These are phyloP conservation scores for Rhinella marina DNA, from an alignment of 2,797 vertebrate genomes.

Conservation along the genomic window DNA sequence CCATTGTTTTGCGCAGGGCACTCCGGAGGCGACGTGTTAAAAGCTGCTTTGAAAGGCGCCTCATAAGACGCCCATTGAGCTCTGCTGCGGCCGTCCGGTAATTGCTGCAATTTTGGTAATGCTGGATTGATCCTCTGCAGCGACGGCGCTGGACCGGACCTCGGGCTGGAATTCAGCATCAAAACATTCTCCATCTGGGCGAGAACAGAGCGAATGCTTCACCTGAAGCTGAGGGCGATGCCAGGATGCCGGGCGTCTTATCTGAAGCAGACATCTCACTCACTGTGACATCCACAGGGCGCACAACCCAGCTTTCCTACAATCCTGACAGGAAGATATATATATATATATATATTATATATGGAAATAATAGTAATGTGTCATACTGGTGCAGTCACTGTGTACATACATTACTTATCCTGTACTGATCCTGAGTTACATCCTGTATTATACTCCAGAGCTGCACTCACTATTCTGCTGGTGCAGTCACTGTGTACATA, in stretches of 20 bases:
- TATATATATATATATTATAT: too few relatives aligned
- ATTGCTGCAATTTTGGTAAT: conserved; percentile 17
- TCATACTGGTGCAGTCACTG: too few relatives aligned
- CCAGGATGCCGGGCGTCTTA: background rate
- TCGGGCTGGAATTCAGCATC: background rate
- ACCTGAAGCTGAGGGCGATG: background rate
- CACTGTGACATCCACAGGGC: too few relatives aligned
- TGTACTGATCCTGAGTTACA: too few relatives aligned
- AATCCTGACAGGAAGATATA: too few relatives aligned
- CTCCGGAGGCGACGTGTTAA: background rate
- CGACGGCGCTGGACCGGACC: background rate
- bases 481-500: too few relatives aligned
- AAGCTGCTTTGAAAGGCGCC: background rate
- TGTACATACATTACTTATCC: too few relatives aligned
- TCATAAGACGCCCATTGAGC: conserved; percentile 5
- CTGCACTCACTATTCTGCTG: too few relatives aligned
- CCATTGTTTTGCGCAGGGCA: background rate
- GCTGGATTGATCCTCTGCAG: background rate
- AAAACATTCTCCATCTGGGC: background rate
- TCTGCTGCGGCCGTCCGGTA: background rate
- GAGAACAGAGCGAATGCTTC: background rate
- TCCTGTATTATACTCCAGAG: too few relatives aligned
- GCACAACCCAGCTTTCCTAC: too few relatives aligned
- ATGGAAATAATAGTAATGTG: too few relatives aligned
- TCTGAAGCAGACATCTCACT: background rate